These are phyloP conservation scores for Anoncus sp. DNA, from an alignment of 2,888 invertebrate species.

Conservation along the genomic window DNA sequence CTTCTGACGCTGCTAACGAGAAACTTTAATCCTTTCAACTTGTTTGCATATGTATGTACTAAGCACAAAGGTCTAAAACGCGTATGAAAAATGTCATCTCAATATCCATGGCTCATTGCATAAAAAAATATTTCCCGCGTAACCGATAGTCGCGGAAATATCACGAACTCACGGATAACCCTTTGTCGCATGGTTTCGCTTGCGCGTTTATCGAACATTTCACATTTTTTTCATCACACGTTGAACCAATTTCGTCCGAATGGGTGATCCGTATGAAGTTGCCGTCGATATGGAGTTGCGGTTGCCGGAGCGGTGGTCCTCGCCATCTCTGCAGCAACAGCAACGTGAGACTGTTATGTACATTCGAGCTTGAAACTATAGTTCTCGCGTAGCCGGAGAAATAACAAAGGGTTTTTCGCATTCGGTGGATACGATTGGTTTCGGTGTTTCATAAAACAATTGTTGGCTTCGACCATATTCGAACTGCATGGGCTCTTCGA, in stretches of 20 bases:
- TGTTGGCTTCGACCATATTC: conserved; percentile 29
- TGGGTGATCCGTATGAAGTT: conserved; percentile 6
- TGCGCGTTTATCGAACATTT: too few relatives aligned
- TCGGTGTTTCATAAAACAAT: conserved; percentile 14
- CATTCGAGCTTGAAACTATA: conserved; percentile 14
- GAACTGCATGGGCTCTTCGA: neutral
- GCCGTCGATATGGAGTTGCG: too few relatives aligned
- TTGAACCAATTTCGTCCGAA: conserved; percentile 16
- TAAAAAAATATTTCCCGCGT: neutral
- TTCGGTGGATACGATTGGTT: conserved; percentile 8
- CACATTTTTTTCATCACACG: conserved; percentile 22
- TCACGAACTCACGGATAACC: neutral
- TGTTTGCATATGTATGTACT: neutral
- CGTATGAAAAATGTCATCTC: neutral
- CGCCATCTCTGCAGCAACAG: too few relatives aligned
- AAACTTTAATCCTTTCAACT: neutral
- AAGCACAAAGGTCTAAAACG: neutral
- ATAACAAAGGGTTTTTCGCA: conserved; percentile 31
- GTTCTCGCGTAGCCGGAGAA: conserved; percentile 16
- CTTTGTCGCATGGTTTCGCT: neutral
- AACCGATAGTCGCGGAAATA: too few relatives aligned
- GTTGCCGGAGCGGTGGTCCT: too few relatives aligned
- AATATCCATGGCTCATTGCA: neutral
- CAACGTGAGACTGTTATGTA: too few relatives aligned
- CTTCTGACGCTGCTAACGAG: conserved; percentile 15